Base-by-base conservation (phyloP, 2,888 invertebrate genomes). In the Alentia gelatinosa region DNA sequence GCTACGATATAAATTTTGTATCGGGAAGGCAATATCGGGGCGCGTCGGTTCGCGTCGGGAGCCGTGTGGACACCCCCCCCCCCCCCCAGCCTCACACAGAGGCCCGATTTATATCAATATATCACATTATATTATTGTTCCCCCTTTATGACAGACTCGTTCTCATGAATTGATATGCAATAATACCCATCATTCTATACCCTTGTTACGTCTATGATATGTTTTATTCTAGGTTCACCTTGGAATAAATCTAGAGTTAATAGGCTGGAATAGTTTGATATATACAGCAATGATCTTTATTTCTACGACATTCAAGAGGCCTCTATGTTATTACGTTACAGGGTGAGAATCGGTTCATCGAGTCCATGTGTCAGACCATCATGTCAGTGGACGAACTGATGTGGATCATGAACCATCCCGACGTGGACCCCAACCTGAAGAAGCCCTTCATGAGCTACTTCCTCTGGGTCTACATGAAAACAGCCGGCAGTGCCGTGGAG, bases 281-380 rank as follows among this genome's bases (percentile, higher is more conserved):
- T 42, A 42, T 42, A 42, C 7, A n/a, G n/a, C n/a, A n/a, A n/a
- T n/a, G n/a, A n/a, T n/a, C n/a, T n/a, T n/a, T n/a, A n/a, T 56
- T 3, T 56, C 56, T n/a, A 56, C 5, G n/a, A 56, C 19, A 56
- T 12, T 42, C 19, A 56, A 5, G n/a, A 56, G 56, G 5, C n/a
- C 3, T 5, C 3, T 56, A 9, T 56, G 23, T 56, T 19, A 56
- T 56, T 19, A 19, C 3, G 19, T 56, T 23, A 12, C 92, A 95
- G 93, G 94, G 95, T 35, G 94, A 95, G 89, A 94, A 94, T 91
- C 93, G 94, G 30, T 94, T 94, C 91, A 94, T 95, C 23, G 94
- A 95, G 91, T 95, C 95, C n/a, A 93, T 94, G 92, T 95, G 95
- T 91, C 95, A 95, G 92, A 94, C 94, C 12, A 94, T 94, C 74